A percentile compares a stretch with the other conserved stretches of the same genome.
phyloP scores from a whole-genome alignment of 2,113 vertebrate species.

The Caracal caracal region DNA sequence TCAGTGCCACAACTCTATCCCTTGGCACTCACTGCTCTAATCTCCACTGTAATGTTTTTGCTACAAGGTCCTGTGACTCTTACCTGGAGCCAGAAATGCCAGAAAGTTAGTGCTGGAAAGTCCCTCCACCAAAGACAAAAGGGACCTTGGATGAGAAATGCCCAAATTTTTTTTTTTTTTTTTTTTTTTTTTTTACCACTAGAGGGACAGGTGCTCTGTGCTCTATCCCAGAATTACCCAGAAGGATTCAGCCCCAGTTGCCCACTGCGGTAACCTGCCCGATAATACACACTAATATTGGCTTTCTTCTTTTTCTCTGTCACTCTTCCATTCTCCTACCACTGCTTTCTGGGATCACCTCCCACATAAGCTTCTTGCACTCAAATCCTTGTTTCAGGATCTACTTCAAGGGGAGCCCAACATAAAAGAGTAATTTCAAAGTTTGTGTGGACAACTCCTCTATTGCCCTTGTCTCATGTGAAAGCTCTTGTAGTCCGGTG shows the following conservation, averaged over 20 bases:
- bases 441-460: background rate
- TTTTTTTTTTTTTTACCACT: background rate
- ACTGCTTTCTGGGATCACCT: background rate
- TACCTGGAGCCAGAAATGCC: background rate
- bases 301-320: background rate
- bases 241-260: background rate
- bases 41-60: background rate
- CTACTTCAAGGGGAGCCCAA: background rate
- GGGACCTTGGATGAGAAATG: background rate
- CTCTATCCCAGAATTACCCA: background rate
- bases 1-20: background rate
- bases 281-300: background rate
- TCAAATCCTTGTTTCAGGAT: background rate
- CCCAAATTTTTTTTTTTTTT: background rate
- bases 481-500: background rate
- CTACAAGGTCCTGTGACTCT: background rate
- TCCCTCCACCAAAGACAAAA: background rate
- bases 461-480: background rate
- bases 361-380: background rate
- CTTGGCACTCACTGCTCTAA: background rate
- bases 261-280: background rate
- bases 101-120: background rate
- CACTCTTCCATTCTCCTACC: background rate
- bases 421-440: background rate
- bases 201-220: background rate